phyloP scores from a whole-genome alignment of 2,797 vertebrate species.

The Liasis olivaceus region DNA sequence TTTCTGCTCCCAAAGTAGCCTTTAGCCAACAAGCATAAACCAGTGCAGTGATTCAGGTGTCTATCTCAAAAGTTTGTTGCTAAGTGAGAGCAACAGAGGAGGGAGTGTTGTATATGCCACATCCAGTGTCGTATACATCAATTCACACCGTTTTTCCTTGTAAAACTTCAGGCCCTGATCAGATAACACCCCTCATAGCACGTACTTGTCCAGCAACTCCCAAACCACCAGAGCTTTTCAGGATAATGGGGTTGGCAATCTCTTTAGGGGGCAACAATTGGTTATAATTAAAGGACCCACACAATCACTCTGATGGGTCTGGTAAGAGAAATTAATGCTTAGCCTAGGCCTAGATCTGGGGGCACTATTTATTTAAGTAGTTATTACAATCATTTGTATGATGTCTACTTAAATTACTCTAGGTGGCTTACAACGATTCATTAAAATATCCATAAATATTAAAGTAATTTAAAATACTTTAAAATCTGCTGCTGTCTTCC shows the following conservation, averaged over 20 bases:
- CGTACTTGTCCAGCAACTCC: not conserved
- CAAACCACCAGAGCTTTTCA: not conserved
- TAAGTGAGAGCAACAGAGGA: not conserved
- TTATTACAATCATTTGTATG: conserved; percentile 27
- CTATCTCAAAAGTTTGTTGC: not conserved
- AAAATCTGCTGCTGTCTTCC: not conserved
- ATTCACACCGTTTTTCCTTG: not conserved
- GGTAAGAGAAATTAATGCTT: not conserved
- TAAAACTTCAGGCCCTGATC: not conserved
- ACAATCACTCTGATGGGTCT: conserved; percentile 12
- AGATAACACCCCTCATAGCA: not conserved
- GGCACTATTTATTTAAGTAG: conserved; percentile 17
- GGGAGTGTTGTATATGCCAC: not conserved
- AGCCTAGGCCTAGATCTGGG: conserved; percentile 26
- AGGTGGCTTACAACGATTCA: not conserved
- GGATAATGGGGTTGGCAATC: not conserved
- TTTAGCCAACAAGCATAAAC: not conserved
- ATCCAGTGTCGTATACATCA: not conserved
- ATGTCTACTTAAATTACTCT: conserved; percentile 15
- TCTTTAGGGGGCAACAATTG: not conserved
- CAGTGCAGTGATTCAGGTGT: not conserved
- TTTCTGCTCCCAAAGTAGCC: not conserved
- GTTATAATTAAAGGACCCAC: not conserved
- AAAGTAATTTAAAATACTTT: not conserved
- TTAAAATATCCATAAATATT: not conserved